These are phyloP conservation scores for Ceriagrion tenellum DNA, from an alignment of 2,888 invertebrate species.

Conservation along the genomic window DNA sequence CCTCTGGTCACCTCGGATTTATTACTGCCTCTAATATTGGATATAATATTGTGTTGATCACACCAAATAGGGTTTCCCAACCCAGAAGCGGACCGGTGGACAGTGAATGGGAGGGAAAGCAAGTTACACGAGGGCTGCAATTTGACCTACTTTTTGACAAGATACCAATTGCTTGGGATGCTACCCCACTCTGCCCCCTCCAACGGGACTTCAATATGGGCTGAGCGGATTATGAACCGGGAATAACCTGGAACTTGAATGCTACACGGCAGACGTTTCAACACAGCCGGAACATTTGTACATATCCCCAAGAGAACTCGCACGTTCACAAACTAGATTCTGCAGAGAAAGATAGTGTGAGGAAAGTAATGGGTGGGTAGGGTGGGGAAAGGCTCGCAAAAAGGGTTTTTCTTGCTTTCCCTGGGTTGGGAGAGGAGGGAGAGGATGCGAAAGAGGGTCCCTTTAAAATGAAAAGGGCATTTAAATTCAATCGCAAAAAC, in stretches of 20 bases:
- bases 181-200: neutral
- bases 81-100: neutral
- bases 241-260: neutral
- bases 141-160: neutral
- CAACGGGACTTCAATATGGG: neutral
- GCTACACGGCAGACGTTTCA: neutral
- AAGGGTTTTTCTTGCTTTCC: neutral
- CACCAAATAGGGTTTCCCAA: neutral
- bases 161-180: neutral
- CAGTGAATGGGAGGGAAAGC: neutral
- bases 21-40: neutral
- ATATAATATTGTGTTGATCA: neutral
- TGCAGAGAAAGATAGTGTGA: neutral
- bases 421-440: neutral
- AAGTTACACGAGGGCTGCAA: neutral
- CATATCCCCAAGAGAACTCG: no score
- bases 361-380: neutral
- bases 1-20: no score
- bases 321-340: neutral
- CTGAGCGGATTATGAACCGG: neutral
- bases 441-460: neutral
- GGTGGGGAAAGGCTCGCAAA: neutral
- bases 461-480: slow-evolving; percentile 14
- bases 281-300: neutral
- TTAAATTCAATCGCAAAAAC: slow-evolving; percentile 23